Conservation (phyloP, 1,140 invertebrate species). For the Lamellibrachia luymesi region DNA sequence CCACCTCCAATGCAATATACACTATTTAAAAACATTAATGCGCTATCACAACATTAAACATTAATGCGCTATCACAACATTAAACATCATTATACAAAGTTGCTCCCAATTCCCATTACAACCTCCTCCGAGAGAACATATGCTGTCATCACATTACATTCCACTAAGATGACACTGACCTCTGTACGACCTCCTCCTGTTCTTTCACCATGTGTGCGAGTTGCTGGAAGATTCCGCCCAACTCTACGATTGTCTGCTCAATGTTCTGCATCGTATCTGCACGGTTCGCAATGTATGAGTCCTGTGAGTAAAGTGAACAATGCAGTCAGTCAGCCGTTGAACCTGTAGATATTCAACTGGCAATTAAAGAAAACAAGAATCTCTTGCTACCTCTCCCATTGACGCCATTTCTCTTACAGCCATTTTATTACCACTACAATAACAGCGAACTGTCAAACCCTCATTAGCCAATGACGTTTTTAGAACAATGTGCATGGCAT, state of each 20-base stretch:
- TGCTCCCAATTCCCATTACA: no score
- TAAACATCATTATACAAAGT: no score
- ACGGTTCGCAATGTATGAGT: slow-evolving; percentile 85
- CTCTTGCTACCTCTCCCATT: no score
- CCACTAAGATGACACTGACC: slow-evolving; percentile 56
- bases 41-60: no score
- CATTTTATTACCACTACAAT: background rate
- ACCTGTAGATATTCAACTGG: slow-evolving; percentile 18
- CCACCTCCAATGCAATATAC: no score
- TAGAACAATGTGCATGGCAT: no score
- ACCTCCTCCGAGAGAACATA: background rate
- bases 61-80: no score
- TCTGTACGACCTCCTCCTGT: slow-evolving; percentile 97
- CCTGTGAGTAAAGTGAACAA: slow-evolving; percentile 57
- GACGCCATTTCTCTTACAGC: no score
- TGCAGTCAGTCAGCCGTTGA: slow-evolving; percentile 9
- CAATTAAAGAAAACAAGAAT: background rate
- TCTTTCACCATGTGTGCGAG: slow-evolving; percentile 98
- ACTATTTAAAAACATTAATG: no score
- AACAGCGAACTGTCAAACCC: no score
- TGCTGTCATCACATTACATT: background rate
- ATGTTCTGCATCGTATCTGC: slow-evolving; percentile 99
- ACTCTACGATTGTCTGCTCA: slow-evolving; percentile 96
- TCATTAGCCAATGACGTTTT: no score
- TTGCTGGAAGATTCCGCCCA: slow-evolving; percentile 98